A percentile compares a stretch with the other conserved stretches of the same genome.
phyloP scores from a whole-genome alignment of 2,888 invertebrate species.

The Amorpha juglandis region DNA sequence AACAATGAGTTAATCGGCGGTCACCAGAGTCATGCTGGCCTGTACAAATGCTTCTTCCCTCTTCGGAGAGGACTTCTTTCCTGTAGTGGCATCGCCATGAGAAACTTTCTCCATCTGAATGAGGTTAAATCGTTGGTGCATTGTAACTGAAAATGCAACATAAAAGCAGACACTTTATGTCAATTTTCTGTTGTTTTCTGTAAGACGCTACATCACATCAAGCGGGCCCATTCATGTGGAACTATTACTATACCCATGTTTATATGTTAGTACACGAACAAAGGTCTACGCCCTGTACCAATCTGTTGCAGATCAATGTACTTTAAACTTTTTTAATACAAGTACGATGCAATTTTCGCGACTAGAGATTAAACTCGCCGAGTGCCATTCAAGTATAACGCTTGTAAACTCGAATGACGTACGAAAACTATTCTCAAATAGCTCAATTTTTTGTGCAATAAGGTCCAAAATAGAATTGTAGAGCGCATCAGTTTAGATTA shows the following conservation, averaged over 20 bases:
- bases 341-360: conserved; percentile 18
- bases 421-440: background rate
- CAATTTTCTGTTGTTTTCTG: no score
- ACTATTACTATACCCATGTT: background rate
- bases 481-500: background rate
- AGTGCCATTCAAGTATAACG: background rate
- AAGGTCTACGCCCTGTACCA: conserved; percentile 1
- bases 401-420: background rate
- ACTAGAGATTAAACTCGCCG: background rate
- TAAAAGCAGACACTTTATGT: no score
- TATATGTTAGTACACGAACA: background rate
- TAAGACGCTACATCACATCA: no score
- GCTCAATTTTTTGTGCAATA: background rate
- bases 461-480: background rate
- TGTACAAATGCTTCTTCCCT: no score
- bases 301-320: conserved; percentile 14
- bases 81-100: no score
- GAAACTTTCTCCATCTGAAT: no score
- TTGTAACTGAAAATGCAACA: no score
- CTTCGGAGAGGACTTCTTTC: no score
- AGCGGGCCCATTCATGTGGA: no score
- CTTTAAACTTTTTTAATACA: conserved; percentile 18
- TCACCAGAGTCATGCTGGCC: no score
- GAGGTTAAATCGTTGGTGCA: no score
- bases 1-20: no score